Percentiles rank a stretch among this genome's conserved stretches.
Evolutionary conservation across 2,113 vertebrate genomes (phyloP).

Genomic region (Hemiprocne comata): DNA sequence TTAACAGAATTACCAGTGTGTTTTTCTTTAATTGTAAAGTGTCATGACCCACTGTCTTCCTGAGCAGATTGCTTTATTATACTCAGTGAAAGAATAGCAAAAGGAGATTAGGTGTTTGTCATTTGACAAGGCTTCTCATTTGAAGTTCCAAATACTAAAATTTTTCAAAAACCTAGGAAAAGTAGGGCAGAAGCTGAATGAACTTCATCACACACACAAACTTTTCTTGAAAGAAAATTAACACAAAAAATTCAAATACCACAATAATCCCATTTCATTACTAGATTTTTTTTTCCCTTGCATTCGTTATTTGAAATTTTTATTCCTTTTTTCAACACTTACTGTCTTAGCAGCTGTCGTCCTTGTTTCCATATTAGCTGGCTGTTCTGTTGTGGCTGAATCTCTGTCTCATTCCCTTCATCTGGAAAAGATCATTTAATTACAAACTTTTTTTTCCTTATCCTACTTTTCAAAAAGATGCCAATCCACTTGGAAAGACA

Average conservation of each 20-base stretch:
- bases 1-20: neutral
- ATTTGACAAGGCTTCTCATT: neutral
- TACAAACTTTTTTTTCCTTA: neutral
- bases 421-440: conserved; percentile 83
- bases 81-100: neutral
- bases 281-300: neutral
- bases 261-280: neutral
- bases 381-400: conserved; percentile 91
- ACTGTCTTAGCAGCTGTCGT: conserved; percentile 96
- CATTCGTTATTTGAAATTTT: neutral
- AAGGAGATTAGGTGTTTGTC: neutral
- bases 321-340: conserved; percentile 71
- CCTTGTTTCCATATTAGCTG: conserved; percentile 99
- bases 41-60: neutral
- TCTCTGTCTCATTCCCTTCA: conserved; percentile 92
- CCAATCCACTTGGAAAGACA: neutral
- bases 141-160: neutral
- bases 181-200: neutral
- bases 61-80: neutral
- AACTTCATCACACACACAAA: neutral
- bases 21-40: neutral
- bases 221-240: neutral
- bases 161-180: neutral
- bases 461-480: neutral
- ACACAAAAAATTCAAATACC: neutral